Evolutionary conservation across 2,888 invertebrate genomes (phyloP), one percentile per base, ranked within the genome.

Genomic region (Boloria euphrosyne): DNA sequence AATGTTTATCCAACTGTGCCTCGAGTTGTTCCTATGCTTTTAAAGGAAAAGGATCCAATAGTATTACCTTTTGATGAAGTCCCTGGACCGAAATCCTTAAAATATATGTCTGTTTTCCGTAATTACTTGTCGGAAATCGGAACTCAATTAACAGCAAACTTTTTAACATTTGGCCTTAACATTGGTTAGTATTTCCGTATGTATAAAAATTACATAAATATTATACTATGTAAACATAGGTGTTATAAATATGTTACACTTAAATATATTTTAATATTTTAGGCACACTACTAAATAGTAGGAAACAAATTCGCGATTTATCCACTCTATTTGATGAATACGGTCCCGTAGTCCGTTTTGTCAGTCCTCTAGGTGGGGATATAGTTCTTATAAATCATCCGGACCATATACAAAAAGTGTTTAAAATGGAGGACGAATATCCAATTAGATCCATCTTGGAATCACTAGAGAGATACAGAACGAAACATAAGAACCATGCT

Each of bases 281-380:
- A 91, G 90, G 84, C 14, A 75, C 83, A 7, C 84, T 80, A 62
- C 66, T 86, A 14, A 81, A 76, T 57, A 79, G 79, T 10, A 83
- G 80, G 66, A 86, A 83, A 58, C 82, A 86, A 0, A 27, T 84
- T 27, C 84, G 80, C 69, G 84, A 81, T 68, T 75, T 90, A 4
- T 84, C 91, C 0, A 73, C 77, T 5, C 76, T 92, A 1, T 92
- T 92, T 69, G 89, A 92, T 60, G 85, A 90, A 70, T 95, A 95
- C 71, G 95, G 95, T 0, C 94, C 95, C 0, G 93, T 95, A 2
- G 95, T 95, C 10, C 92, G 95, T 60, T 90, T 95, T 59, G 93
- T 94, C 22, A 95, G 94, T 31, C 94, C 95, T 0, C 87, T 95
- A 52, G 94, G 94, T 0, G 92, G 93, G 1, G 94, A 95, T 72